These are phyloP conservation scores for Coryphaenoides rupestris DNA, from an alignment of 2,113 vertebrate species.

Conservation along the genomic window DNA sequence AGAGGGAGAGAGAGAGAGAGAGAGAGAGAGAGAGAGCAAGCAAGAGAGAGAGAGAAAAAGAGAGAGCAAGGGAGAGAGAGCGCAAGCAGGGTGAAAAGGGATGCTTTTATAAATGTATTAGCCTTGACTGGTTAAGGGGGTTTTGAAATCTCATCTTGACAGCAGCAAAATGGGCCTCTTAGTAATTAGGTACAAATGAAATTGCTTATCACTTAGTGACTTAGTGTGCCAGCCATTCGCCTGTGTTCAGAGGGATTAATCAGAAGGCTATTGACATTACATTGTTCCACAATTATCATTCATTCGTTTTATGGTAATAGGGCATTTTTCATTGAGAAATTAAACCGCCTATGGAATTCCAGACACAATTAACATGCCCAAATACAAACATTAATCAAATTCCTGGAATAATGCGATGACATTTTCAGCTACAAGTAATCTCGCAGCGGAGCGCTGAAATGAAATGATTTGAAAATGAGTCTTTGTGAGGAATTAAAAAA, in stretches of 20 bases:
- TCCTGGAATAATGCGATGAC: conserved; percentile 51
- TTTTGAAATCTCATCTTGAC: conserved; percentile 68
- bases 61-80: background rate
- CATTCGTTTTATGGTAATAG: conserved; percentile 75
- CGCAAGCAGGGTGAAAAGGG: conserved; percentile 4
- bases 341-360: conserved; percentile 62
- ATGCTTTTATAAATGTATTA: conserved; percentile 66
- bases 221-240: conserved; percentile 65
- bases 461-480: conserved; percentile 42
- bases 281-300: conserved; percentile 76
- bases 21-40: background rate
- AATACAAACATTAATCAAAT: conserved; percentile 73
- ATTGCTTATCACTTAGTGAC: conserved; percentile 73
- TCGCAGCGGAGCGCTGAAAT: conserved; percentile 38
- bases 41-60: no score
- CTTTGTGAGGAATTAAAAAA: conserved; percentile 29
- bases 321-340: conserved; percentile 65
- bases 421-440: conserved; percentile 50
- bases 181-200: conserved; percentile 76
- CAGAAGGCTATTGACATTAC: conserved; percentile 74
- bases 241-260: conserved; percentile 71
- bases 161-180: conserved; percentile 65
- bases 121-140: conserved; percentile 60
- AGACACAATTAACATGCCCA: conserved; percentile 61
- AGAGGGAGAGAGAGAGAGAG: conserved; percentile 6